phyloP scores from a whole-genome alignment of 2,113 vertebrate genomes.

The Cygnus atratus region DNA sequence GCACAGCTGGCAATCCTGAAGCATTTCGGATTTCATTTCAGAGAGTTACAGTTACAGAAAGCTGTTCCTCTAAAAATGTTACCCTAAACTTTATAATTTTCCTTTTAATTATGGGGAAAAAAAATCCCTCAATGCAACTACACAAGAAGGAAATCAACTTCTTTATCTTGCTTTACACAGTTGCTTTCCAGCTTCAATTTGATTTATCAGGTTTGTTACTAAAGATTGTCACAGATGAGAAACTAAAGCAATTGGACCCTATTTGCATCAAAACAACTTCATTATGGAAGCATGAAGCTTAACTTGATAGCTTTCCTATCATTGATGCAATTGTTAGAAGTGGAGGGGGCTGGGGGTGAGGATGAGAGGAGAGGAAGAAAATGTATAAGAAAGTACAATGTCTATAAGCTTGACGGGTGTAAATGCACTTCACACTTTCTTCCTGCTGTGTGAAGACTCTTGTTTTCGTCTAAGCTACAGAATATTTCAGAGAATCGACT shows the following conservation, averaged over 20 bases:
- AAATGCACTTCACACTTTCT: constrained; percentile 41
- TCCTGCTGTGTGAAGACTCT: constrained; percentile 7
- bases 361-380: neutral
- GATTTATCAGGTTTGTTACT: constrained; percentile 5
- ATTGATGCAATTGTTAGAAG: constrained; percentile 22
- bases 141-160: neutral
- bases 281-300: neutral
- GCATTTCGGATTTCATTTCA: neutral
- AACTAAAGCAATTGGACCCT: constrained; percentile 9
- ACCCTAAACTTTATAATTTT: neutral
- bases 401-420: constrained; percentile 18
- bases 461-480: constrained; percentile 45
- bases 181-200: neutral
- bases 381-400: neutral
- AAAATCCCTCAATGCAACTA: neutral
- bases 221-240: constrained; percentile 23
- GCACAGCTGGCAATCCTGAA: neutral
- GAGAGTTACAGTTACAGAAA: neutral
- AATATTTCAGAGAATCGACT: constrained; percentile 53
- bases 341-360: neutral
- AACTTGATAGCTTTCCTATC: neutral
- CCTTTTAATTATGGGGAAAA: neutral
- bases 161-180: neutral
- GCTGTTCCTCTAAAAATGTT: neutral
- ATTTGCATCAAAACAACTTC: constrained; percentile 53